These are phyloP conservation scores for Aproaerema taeniolella DNA, from an alignment of 2,888 invertebrate species.

Conservation along the genomic window DNA sequence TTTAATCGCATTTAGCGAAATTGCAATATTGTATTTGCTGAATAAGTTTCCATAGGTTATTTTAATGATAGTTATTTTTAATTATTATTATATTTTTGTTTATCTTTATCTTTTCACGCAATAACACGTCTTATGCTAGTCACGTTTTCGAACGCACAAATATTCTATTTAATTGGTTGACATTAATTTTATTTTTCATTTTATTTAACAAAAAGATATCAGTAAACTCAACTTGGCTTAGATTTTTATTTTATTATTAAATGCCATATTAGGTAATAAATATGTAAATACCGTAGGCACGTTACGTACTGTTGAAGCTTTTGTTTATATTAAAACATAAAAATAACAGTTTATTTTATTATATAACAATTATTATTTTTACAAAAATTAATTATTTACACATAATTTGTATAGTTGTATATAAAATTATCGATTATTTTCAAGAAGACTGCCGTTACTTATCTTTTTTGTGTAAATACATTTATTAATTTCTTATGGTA, in stretches of 20 bases:
- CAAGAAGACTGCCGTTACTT: conserved; percentile 71
- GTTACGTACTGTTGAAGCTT: conserved; percentile 60
- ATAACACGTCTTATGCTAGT: conserved; percentile 76
- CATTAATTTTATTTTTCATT: conserved; percentile 26
- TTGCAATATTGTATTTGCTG: conserved; percentile 49
- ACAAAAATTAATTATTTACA: conserved; percentile 59
- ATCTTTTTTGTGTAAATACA: conserved; percentile 52
- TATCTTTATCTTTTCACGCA: conserved; percentile 55
- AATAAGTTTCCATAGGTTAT: conserved; percentile 49
- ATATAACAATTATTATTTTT: conserved; percentile 38
- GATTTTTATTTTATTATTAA: conserved; percentile 55
- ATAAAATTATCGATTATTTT: conserved; percentile 54
- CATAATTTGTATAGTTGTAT: conserved; percentile 59
- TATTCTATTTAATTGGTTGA: conserved; percentile 40
- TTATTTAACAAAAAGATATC: conserved; percentile 11
- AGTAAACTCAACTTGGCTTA: conserved; percentile 33
- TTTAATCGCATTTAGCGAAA: conserved; percentile 63
- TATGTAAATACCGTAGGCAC: conserved; percentile 60
- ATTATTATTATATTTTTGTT: conserved; percentile 37
- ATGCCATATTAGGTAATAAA: conserved; percentile 72
- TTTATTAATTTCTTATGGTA: conserved; percentile 31
- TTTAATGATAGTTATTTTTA: conserved; percentile 30
- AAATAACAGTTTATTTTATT: conserved; percentile 43
- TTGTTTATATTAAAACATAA: conserved; percentile 41
- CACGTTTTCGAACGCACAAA: conserved; percentile 71